These are phyloP conservation scores for Cavia porcellus DNA, from an alignment of 2,113 vertebrate species.

Conservation along the genomic window DNA sequence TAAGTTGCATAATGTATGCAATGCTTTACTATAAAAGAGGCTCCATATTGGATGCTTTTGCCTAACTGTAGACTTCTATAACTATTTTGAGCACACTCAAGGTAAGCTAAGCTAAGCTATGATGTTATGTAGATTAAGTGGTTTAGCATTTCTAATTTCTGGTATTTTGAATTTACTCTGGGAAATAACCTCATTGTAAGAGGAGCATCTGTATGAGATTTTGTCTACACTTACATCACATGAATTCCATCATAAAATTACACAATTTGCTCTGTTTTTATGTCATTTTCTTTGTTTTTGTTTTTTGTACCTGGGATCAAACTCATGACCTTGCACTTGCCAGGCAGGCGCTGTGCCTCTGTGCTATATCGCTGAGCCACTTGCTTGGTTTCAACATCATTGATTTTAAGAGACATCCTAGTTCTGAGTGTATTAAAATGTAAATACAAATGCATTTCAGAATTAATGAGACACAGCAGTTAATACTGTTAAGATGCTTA, in stretches of 20 bases:
- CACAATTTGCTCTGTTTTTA: background rate
- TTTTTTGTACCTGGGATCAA: too few relatives aligned
- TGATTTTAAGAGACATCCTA: background rate
- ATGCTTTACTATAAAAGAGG: background rate
- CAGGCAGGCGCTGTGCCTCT: too few relatives aligned
- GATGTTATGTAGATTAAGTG: background rate
- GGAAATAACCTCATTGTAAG: background rate
- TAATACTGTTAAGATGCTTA: background rate
- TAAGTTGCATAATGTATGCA: background rate
- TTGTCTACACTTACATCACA: background rate
- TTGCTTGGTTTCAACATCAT: background rate
- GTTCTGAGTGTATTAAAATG: slow-evolving; percentile 12
- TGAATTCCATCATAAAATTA: background rate
- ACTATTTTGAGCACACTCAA: background rate
- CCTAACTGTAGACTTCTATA: background rate
- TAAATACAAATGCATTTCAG: background rate
- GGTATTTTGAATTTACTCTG: background rate
- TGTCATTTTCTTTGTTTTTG: too few relatives aligned
- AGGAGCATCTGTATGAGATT: background rate
- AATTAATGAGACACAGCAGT: background rate
- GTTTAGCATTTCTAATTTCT: background rate
- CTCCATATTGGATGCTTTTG: background rate
- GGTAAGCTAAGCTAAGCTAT: background rate
- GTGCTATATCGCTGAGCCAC: too few relatives aligned
- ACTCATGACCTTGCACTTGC: too few relatives aligned